Evolutionary conservation across 2,113 vertebrate species (phyloP).

Genomic region (Strigops habroptila): DNA sequence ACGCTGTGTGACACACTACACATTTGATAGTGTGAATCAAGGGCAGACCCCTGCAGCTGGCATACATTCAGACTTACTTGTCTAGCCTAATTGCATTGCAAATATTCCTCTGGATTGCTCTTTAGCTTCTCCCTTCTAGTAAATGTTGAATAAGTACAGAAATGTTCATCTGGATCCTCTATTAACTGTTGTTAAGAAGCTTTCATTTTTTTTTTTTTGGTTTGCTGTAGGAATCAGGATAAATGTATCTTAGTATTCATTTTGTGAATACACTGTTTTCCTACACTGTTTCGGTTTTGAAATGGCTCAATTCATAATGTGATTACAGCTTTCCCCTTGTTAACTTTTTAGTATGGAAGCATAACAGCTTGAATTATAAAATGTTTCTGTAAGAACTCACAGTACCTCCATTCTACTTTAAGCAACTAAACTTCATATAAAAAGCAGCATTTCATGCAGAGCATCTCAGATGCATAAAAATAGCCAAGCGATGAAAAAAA

Average conservation of each 20-base stretch:
- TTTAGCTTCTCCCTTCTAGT: conserved; percentile 31
- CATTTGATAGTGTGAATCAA: conserved; percentile 75
- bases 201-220: not conserved
- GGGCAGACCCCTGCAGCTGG: conserved; percentile 71
- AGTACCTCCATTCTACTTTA: conserved; percentile 43
- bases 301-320: conserved; percentile 56
- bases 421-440: conserved; percentile 24
- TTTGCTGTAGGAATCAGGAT: conserved; percentile 28
- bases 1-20: conserved; percentile 43
- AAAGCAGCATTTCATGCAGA: conserved; percentile 39
- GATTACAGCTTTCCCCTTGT: conserved; percentile 58
- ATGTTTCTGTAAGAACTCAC: conserved; percentile 35
- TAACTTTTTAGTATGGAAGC: conserved; percentile 41
- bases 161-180: conserved; percentile 16
- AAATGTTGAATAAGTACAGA: conserved; percentile 51
- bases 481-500: conserved; percentile 32
- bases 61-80: conserved; percentile 70
- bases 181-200: conserved; percentile 28
- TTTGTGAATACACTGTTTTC: conserved; percentile 33
- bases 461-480: conserved; percentile 31
- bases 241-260: conserved; percentile 34
- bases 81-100: conserved; percentile 77
- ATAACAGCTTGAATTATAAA: conserved; percentile 48
- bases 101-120: conserved; percentile 70
- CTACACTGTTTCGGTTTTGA: conserved; percentile 37